phyloP scores from a whole-genome alignment of 1,140 invertebrate species.

The Conus betulinus region DNA sequence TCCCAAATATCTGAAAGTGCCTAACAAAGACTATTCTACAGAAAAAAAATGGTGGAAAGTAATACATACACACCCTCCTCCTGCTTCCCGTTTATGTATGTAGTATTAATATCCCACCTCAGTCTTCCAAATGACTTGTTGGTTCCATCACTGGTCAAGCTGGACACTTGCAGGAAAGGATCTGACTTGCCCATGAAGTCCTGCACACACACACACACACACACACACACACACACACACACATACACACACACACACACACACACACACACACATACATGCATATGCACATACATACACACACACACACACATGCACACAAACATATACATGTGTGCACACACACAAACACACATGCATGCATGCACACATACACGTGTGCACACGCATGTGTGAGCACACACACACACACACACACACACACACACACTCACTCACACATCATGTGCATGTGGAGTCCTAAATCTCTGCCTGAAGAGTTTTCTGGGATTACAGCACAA shows the following conservation, averaged over 20 bases:
- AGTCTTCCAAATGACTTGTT: conserved; percentile 66
- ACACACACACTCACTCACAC: too few species aligned
- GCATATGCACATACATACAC: neutral
- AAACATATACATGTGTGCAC: too few species aligned
- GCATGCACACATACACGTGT: too few species aligned
- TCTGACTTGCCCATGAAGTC: conserved; percentile 80
- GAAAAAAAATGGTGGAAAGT: neutral
- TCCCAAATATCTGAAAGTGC: too few species aligned
- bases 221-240: neutral
- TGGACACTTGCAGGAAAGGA: conserved; percentile 79
- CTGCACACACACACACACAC: conserved; percentile 57
- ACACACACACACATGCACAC: neutral
- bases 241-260: neutral
- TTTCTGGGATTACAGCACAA: too few species aligned
- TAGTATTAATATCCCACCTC: conserved; percentile 52
- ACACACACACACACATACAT: neutral
- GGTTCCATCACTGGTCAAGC: conserved; percentile 74
- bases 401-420: too few species aligned
- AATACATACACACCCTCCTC: neutral
- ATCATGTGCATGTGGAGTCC: too few species aligned
- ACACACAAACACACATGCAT: too few species aligned
- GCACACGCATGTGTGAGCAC: too few species aligned
- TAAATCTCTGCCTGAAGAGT: too few species aligned
- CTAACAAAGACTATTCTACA: neutral
- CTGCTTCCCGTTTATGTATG: neutral